A percentile compares a stretch with the other conserved stretches of the same genome.
phyloP scores from a whole-genome alignment of 2,113 vertebrate genomes.

The Peromyscus californicus region DNA sequence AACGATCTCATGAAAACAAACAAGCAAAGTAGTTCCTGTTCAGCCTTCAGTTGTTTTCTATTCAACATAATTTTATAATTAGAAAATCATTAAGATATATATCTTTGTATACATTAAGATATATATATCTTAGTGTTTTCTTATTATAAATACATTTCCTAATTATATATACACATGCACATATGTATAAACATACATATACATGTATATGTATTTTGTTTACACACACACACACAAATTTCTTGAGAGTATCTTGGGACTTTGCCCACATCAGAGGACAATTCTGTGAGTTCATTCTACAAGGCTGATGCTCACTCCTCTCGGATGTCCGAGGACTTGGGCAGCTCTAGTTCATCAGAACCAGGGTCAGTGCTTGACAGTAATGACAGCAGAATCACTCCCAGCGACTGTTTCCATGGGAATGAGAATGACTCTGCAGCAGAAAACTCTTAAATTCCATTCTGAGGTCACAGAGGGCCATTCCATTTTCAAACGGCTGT shows the following conservation, averaged over 20 bases:
- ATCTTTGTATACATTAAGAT: neutral
- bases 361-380: constrained; percentile 68
- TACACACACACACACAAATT: neutral
- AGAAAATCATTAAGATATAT: constrained; percentile 6
- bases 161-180: neutral
- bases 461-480: constrained; percentile 78
- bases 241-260: constrained; percentile 9
- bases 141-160: neutral
- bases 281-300: constrained; percentile 54
- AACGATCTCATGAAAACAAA: neutral
- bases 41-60: neutral
- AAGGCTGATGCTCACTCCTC: constrained; percentile 56
- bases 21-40: neutral
- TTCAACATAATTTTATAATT: constrained; percentile 16
- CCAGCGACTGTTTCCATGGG: constrained; percentile 81
- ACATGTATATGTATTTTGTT: neutral
- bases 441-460: constrained; percentile 81
- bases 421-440: constrained; percentile 72
- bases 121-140: neutral
- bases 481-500: constrained; percentile 82
- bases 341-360: constrained; percentile 39
- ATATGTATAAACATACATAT: neutral
- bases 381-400: constrained; percentile 74
- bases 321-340: constrained; percentile 31
- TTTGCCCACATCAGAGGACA: constrained; percentile 44